Percentiles rank a stretch among this genome's conserved stretches.
Conservation (phyloP, 2,888 invertebrate genomes). For the Mycalesis mineus region DNA sequence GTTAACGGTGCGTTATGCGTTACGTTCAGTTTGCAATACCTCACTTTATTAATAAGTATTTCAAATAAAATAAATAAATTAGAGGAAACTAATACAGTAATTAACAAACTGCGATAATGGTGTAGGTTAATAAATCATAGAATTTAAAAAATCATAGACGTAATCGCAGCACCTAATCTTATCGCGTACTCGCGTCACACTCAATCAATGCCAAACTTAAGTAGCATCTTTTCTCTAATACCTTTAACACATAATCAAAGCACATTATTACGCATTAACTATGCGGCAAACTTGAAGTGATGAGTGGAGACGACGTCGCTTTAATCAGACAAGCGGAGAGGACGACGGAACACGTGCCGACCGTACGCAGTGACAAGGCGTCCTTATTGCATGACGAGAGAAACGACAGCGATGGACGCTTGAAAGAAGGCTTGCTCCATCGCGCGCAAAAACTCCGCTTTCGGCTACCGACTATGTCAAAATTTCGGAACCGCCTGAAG, state of each 20-base stretch:
- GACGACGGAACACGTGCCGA: conserved; percentile 40
- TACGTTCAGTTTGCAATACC: no score
- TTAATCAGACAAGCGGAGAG: conserved; percentile 45
- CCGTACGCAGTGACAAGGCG: conserved; percentile 32
- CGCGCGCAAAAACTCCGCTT: conserved; percentile 47
- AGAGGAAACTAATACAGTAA: neutral
- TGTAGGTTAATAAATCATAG: conserved; percentile 10
- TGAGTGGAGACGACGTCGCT: conserved; percentile 55
- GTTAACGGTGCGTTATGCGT: no score
- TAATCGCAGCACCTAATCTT: conserved; percentile 61
- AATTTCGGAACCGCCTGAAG: conserved; percentile 46
- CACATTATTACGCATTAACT: conserved; percentile 37
- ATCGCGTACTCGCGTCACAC: conserved; percentile 61
- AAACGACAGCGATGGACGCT: neutral
- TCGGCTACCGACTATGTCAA: conserved; percentile 44
- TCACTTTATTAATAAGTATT: no score
- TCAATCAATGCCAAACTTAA: conserved; percentile 72
- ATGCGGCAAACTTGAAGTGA: conserved; percentile 48
- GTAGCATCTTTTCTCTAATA: conserved; percentile 47
- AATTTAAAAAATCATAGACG: conserved; percentile 37
- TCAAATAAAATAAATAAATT: neutral
- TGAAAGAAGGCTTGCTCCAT: conserved; percentile 34
- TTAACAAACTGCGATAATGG: neutral
- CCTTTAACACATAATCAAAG: conserved; percentile 38
- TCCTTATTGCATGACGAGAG: neutral